Base-by-base conservation (phyloP, 2,888 invertebrate genomes). In the Catocala fraxini region DNA sequence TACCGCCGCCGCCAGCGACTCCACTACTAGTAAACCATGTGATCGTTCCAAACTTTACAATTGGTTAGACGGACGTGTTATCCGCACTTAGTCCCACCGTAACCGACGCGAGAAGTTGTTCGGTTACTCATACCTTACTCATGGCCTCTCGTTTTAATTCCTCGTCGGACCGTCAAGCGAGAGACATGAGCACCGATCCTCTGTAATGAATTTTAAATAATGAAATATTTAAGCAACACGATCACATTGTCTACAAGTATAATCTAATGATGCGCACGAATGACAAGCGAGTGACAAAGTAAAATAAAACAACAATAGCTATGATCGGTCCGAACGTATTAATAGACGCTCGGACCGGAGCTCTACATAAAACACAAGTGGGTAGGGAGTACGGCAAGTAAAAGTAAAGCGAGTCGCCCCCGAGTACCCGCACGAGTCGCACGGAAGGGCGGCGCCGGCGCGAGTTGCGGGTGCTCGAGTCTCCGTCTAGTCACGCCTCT, bases 361-460 rank as follows among this genome's bases (percentile, higher is more conserved):
- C 54, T 49, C 54, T n/a, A 33, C 15, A 51, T 51, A 39, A 48
- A 12, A 6, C 57, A 55, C 39, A 57, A n/a, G 45, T 51, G 7
- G 9, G 9, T 4, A 55, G 61, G 58, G 47, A 55, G 60, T 49
- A 60, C 59, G 60, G 68, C 68, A 69, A 68, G 63, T 49, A 59
- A 61, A 48, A 56, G 56, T 43, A 55, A 70, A 70, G 65, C 71
- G 60, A 54, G 48, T 64, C 48, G 53, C 43, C 49, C 59, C 64
- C 63, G 65, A 70, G 58, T 13, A 66, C 58, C 53, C 56, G 69
- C 72, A 72, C 63, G 25, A 34, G 48, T 52, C 6, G 51, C 48
- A 12, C 48, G 13, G 60, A 39, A 1, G 35, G 97, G 97, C 6
- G 98, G 98, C 41, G 56, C 57, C 56, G 49, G 71, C 52, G 33